phyloP scores from a whole-genome alignment of 1,140 invertebrate genomes.

The Scylla paramamosain region DNA sequence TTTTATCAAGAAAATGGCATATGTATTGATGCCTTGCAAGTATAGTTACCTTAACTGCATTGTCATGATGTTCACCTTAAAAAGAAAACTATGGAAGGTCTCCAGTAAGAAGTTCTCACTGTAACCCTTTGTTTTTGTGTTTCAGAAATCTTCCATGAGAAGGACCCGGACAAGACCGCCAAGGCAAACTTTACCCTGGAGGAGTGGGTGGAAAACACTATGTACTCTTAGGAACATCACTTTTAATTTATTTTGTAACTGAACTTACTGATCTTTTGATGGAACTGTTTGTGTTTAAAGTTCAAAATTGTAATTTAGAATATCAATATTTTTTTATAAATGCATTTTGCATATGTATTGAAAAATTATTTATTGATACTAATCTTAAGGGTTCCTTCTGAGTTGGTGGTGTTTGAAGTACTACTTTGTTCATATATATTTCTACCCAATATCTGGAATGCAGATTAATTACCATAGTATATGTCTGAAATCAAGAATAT shows the following conservation, averaged over 20 bases:
- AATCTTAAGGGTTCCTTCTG: neutral
- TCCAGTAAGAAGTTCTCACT: neutral
- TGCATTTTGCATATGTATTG: neutral
- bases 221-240: slow-evolving; percentile 65
- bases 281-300: too few species aligned
- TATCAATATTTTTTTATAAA: too few species aligned
- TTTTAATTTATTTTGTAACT: neutral
- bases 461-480: neutral
- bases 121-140: neutral
- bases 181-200: slow-evolving; percentile 70
- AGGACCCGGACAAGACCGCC: slow-evolving; percentile 63
- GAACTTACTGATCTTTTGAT: neutral
- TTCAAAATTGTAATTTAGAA: too few species aligned
- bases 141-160: slow-evolving; percentile 70
- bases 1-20: neutral
- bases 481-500: neutral
- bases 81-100: too few species aligned
- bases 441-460: neutral
- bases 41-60: neutral
- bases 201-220: slow-evolving; percentile 73
- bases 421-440: neutral
- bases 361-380: neutral
- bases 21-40: neutral
- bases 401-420: neutral
- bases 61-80: neutral